Percentiles rank a stretch among this genome's conserved stretches.
phyloP scores from a whole-genome alignment of 2,113 vertebrate genomes.

The Phylloscopus whistleri region DNA sequence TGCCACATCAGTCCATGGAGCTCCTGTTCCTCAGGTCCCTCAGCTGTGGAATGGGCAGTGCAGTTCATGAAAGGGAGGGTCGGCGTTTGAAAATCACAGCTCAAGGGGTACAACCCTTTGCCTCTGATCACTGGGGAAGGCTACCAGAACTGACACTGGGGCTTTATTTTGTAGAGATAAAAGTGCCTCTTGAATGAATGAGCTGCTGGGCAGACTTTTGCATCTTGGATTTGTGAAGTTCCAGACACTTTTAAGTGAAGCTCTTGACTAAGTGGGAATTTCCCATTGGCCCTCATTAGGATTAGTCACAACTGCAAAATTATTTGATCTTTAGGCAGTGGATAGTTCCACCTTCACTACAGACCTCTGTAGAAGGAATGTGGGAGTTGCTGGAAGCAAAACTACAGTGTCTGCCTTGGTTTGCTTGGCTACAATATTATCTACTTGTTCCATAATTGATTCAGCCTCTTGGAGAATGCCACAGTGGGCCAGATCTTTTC shows the following conservation, averaged over 20 bases:
- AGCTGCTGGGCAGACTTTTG: neutral
- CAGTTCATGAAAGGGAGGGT: neutral
- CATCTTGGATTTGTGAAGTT: neutral
- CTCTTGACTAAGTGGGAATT: neutral
- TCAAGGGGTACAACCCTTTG: fast-evolving
- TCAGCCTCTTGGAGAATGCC: neutral
- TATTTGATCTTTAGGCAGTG: neutral
- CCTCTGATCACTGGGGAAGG: neutral
- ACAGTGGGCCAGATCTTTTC: neutral
- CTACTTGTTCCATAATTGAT: neutral
- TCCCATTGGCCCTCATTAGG: neutral
- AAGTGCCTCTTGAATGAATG: neutral
- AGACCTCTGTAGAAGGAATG: neutral
- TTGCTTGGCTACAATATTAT: neutral
- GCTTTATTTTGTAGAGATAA: neutral
- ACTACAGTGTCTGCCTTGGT: neutral
- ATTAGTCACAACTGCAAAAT: neutral
- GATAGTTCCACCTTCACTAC: neutral
- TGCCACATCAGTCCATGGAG: neutral
- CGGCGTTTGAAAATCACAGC: neutral
- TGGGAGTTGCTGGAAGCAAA: neutral
- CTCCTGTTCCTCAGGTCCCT: neutral
- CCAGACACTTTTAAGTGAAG: neutral
- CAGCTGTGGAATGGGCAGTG: neutral
- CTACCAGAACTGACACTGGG: neutral